These are phyloP conservation scores for Sphyrna mokarran DNA, from an alignment of 2,113 vertebrate genomes.

Conservation along the genomic window DNA sequence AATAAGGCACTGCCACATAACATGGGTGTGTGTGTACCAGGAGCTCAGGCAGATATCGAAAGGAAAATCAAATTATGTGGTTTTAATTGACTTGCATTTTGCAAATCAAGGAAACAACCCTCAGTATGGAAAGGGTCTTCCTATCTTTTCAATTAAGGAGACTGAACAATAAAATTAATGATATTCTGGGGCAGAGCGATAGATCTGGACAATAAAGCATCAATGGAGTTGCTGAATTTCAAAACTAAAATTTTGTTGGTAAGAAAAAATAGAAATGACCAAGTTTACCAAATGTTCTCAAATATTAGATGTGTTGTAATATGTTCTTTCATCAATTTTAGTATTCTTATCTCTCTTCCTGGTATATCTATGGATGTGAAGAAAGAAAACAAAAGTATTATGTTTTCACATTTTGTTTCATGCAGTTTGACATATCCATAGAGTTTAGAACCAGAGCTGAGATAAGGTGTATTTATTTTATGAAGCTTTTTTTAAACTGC, in stretches of 20 bases:
- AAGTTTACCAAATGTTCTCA: neutral
- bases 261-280: neutral
- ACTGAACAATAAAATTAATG: neutral
- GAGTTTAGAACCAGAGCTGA: neutral
- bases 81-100: neutral
- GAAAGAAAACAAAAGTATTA: neutral
- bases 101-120: neutral
- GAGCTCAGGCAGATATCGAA: neutral
- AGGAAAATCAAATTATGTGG: neutral
- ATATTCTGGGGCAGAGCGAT: neutral
- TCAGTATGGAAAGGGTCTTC: neutral
- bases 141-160: neutral
- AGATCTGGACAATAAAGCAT: neutral
- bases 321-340: neutral
- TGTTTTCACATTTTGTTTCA: neutral
- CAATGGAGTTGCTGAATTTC: neutral
- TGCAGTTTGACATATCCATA: neutral
- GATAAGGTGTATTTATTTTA: neutral
- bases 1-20: constrained; percentile 19
- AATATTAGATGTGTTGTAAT: neutral
- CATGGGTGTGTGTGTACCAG: neutral
- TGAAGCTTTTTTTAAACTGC: neutral
- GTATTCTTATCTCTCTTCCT: neutral
- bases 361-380: neutral
- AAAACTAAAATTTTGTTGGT: neutral